phyloP scores from a whole-genome alignment of 2,797 vertebrate species.

The Lateolabrax maculatus region DNA sequence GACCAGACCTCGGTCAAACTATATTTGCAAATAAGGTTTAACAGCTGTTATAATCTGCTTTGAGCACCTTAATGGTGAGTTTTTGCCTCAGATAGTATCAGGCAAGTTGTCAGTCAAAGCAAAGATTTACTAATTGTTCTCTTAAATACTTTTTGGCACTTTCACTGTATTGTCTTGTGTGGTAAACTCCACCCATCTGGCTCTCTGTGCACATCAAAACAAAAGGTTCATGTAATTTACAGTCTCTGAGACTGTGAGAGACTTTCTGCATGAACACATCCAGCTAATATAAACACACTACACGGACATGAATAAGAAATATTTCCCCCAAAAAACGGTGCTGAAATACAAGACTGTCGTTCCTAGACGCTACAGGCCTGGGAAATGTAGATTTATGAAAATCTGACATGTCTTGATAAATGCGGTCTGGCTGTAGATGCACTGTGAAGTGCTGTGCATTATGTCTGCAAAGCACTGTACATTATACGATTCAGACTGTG shows the following conservation, averaged over 20 bases:
- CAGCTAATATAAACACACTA: constrained; percentile 20
- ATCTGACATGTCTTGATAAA: constrained; percentile 49
- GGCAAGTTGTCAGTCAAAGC: constrained; percentile 8
- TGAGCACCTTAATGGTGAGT: background rate
- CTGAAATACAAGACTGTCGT: constrained; percentile 16
- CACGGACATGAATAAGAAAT: background rate
- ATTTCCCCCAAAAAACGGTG: background rate
- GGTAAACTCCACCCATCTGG: constrained; percentile 24
- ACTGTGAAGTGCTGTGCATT: constrained; percentile 18
- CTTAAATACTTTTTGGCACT: constrained; percentile 8
- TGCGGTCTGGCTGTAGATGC: constrained; percentile 40
- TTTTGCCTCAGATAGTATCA: constrained; percentile 23
- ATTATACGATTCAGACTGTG: constrained; percentile 42
- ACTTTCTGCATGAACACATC: background rate
- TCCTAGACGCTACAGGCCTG: constrained; percentile 3
- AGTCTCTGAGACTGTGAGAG: constrained; percentile 14
- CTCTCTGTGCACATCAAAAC: constrained; percentile 19
- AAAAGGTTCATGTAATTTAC: constrained; percentile 27
- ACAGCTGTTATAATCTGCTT: constrained; percentile 5
- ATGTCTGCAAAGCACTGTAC: constrained; percentile 6
- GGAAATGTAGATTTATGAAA: constrained; percentile 52
- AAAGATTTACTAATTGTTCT: constrained; percentile 10
- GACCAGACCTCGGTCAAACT: constrained; percentile 10
- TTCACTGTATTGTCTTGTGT: background rate
- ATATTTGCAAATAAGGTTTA: constrained; percentile 23